phyloP scores from a whole-genome alignment of 2,888 invertebrate genomes.

The Melanargia galathea region DNA sequence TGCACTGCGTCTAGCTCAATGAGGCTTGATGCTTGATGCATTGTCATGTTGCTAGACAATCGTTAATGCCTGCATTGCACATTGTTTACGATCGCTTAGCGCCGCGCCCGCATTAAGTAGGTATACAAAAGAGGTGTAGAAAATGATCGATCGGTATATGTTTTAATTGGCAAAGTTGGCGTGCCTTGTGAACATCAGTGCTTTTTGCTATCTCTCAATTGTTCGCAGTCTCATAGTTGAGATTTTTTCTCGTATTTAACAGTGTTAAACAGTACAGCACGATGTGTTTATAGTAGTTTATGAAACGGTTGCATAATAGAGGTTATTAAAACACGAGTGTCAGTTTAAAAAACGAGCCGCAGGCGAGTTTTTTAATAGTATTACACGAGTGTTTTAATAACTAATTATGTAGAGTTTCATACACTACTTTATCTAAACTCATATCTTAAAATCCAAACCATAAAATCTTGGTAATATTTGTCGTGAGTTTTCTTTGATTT shows the following conservation, averaged over 20 bases:
- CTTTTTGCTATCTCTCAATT: slow-evolving; percentile 23
- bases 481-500: no score
- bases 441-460: no score
- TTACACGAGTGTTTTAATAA: no score
- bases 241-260: slow-evolving; percentile 2
- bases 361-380: no score
- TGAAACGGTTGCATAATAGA: no score
- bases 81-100: slow-evolving; percentile 62
- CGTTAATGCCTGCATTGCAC: slow-evolving; percentile 74
- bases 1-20: slow-evolving; percentile 71
- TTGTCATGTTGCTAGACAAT: slow-evolving; percentile 70
- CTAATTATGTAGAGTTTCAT: no score
- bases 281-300: no score
- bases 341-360: no score
- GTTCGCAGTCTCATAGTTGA: slow-evolving; percentile 1
- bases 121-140: slow-evolving; percentile 44
- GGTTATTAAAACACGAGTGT: no score
- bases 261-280: background rate
- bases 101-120: slow-evolving; percentile 55
- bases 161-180: slow-evolving; percentile 26
- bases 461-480: no score
- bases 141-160: slow-evolving; percentile 31
- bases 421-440: no score
- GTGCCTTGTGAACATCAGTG: slow-evolving; percentile 16
- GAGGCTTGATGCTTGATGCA: slow-evolving; percentile 75